Base-by-base conservation (phyloP, 2,888 invertebrate genomes). In the Eupelmus urozonus region DNA sequence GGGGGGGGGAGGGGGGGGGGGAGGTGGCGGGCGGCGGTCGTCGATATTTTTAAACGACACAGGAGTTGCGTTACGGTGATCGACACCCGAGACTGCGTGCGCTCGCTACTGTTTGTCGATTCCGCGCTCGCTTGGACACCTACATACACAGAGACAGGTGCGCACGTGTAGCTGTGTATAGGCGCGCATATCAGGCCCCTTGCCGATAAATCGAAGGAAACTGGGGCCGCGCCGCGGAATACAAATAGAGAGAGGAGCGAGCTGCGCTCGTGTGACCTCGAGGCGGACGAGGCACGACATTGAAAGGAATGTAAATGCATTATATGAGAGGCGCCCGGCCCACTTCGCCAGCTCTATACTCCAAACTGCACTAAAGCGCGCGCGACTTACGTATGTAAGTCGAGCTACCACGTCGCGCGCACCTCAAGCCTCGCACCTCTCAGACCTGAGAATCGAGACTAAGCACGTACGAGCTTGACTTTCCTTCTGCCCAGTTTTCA, bases 231-330 rank as follows among this genome's bases (percentile, higher is more conserved):
- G 42, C 25, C 59, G 51, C 40, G 51, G 76, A 81, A 82, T 82
- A 83, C 82, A 80, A 83, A 83, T 34, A 34, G 34, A 34, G 9
- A 34, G 34, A 34, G 9, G 9, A 34, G 9, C 80, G 79, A 79
- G 34, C 13, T 20, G 27, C 45, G 20, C 40, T n/a, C 45, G 49
- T 27, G 84, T 85, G 87, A 86, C 87, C 87, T 87, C 86, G 82
- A 83, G 67, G 82, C 83, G 82, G 78, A 79, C 79, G 78, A 81
- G 84, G 83, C 83, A 82, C 85, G 88, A 87, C 88, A 88, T 88
- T 88, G 88, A 87, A 87, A 88, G 85, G 87, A 88, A 88, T 88
- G 87, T 83, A 84, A 86, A 87, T 87, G 85, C 85, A 84, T 85
- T 85, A 86, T 85, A 34, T 34, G 34, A 34, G 85, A 79, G 79